phyloP scores from a whole-genome alignment of 2,888 invertebrate species.

The Aplocera efformata region DNA sequence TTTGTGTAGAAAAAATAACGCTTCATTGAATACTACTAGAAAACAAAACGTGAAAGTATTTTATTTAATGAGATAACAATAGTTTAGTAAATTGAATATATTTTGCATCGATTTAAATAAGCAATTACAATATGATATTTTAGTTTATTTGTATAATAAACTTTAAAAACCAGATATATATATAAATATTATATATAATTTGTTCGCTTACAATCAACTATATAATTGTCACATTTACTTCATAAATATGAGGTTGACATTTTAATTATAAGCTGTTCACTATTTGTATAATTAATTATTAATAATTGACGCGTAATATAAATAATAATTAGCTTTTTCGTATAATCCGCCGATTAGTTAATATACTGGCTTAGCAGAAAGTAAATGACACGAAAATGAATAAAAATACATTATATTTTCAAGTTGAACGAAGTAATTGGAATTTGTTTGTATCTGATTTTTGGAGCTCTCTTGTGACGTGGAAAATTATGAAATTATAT shows the following conservation, averaged over 20 bases:
- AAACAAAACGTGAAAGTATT: too few relatives aligned
- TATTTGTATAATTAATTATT: conserved; percentile 7
- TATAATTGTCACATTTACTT: background rate
- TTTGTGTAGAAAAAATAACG: too few relatives aligned
- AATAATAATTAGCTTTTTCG: conserved; percentile 17
- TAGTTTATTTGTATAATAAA: background rate
- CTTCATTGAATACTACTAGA: too few relatives aligned
- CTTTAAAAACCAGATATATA: background rate
- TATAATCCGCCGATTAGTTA: conserved; percentile 17
- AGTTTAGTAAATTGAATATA: too few relatives aligned
- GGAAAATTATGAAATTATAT: too few relatives aligned
- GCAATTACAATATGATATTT: background rate
- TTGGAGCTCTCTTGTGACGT: too few relatives aligned
- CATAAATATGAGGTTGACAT: conserved; percentile 11
- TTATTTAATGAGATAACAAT: too few relatives aligned
- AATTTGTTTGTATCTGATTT: conserved; percentile 2
- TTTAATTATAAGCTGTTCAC: conserved; percentile 13
- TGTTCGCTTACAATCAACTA: conserved; percentile 4
- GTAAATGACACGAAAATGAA: background rate
- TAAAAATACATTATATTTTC: background rate
- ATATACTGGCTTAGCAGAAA: conserved; percentile 9
- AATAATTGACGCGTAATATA: background rate
- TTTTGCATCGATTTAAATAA: too few relatives aligned
- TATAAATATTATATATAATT: too few relatives aligned
- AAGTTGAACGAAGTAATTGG: background rate